Base-by-base conservation (phyloP, 1,140 invertebrate genomes). In the Aphidius ervi region DNA sequence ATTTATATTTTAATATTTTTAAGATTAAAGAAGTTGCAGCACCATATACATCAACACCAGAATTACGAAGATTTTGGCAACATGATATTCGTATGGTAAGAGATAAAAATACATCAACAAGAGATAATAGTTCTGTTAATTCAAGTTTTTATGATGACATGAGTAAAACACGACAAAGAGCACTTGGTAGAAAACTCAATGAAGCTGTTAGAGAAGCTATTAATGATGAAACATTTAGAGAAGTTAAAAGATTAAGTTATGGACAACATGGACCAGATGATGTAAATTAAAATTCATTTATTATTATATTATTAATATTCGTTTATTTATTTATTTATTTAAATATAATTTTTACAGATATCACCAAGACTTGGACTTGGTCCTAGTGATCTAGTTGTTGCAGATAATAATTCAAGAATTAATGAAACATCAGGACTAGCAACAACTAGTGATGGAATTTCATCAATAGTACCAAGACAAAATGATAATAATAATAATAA, bases 1-100 rank as follows among this genome's bases (percentile, higher is more conserved):
- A 59, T 43, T 46, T 4, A 45, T 49, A 8, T 6, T 49, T 43
- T 37, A 46, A 10, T 20, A 23, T 49, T 53, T 70, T 73, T 31
- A 59, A 87, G 85, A 90, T 94, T 59, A 94, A 94, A 76, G 91
- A 93, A 81, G 90, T 94, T 0, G 90, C 91, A 1, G 86, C 87
- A 2, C 91, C 91, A 0, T 88, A 91, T 58, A 89, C 88, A 1
- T 89, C 88, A 2, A 86, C 86, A 55, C 85, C 88, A 46, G 85
- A 87, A 71, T 78, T 91, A 40, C 83, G 86, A 64, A 75, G 88
- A 57, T 94, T 94, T 71, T 94, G 91, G 90, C 87, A 89, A 68
- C 85, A 87, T 62, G 88, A 94, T 72, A 85, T 94, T 43, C 86
- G 85, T 57, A 80, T 89, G 9, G 86, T 86, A 3, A 77, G 89